Evolutionary conservation across 2,888 invertebrate species (phyloP).

Genomic region (Macropis europaea): DNA sequence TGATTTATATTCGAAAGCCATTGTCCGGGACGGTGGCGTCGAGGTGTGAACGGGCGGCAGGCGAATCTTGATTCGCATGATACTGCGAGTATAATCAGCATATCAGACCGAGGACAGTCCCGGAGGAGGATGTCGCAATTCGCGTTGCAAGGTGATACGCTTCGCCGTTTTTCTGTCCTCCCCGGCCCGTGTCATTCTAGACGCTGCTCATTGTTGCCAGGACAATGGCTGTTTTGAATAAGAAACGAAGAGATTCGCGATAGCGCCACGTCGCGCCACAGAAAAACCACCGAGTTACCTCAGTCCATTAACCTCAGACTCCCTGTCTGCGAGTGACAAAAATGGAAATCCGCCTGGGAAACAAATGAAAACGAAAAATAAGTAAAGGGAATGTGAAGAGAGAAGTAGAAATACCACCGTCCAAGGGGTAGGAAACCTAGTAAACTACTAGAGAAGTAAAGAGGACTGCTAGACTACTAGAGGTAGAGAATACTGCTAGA

Average conservation of each 20-base stretch:
- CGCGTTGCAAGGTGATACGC: slow-evolving; percentile 61
- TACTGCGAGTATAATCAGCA: slow-evolving; percentile 59
- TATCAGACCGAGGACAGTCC: slow-evolving; percentile 70
- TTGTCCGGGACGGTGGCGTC: neutral
- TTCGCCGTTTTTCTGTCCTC: slow-evolving; percentile 48
- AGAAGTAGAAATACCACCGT: too few relatives aligned
- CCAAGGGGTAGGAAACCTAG: too few relatives aligned
- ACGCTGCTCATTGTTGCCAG: slow-evolving; percentile 51
- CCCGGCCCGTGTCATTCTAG: slow-evolving; percentile 46
- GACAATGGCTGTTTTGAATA: slow-evolving; percentile 46
- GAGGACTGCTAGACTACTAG: too few relatives aligned
- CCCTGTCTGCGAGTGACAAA: too few relatives aligned
- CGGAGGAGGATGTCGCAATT: slow-evolving; percentile 59
- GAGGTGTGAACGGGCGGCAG: slow-evolving; percentile 16
- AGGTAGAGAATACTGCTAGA: too few relatives aligned
- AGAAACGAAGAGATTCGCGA: slow-evolving; percentile 39
- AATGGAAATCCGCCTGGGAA: too few relatives aligned
- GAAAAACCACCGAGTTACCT: too few relatives aligned
- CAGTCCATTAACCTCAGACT: too few relatives aligned
- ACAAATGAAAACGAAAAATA: too few relatives aligned
- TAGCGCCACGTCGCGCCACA: too few relatives aligned
- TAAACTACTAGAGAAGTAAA: too few relatives aligned
- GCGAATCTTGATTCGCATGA: slow-evolving; percentile 40
- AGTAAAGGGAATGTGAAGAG: too few relatives aligned
- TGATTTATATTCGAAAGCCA: slow-evolving; percentile 2